Evolutionary conservation across 1,140 invertebrate species (phyloP).

Genomic region (Aphelinus certus): DNA sequence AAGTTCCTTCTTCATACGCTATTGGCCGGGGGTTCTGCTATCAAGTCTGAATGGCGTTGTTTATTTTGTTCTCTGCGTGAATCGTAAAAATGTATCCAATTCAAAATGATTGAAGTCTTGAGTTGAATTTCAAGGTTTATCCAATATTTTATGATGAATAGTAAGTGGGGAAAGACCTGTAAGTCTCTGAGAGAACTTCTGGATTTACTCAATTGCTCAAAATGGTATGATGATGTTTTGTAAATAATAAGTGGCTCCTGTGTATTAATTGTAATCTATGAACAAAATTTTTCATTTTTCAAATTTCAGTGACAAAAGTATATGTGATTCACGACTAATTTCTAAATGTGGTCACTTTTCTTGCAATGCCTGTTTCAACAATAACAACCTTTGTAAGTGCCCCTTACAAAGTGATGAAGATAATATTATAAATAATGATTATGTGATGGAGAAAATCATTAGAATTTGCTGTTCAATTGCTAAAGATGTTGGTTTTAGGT

Average conservation of each 20-base stretch:
- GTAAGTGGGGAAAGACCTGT: constrained; percentile 12
- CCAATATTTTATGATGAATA: constrained; percentile 30
- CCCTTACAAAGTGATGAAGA: no score
- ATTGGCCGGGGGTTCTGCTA: no score
- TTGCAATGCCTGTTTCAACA: constrained; percentile 17
- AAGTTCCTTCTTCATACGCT: no score
- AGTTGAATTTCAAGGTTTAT: no score
- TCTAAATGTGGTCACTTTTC: constrained; percentile 32
- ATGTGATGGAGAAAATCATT: constrained; percentile 21
- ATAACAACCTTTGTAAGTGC: background rate
- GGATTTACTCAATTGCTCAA: constrained; percentile 32
- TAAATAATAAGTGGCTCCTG: background rate
- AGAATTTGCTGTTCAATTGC: constrained; percentile 25
- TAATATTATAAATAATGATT: background rate
- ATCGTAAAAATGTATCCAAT: no score
- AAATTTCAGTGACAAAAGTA: constrained; percentile 11
- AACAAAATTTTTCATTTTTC: background rate
- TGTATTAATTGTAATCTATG: background rate
- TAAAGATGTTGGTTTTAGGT: constrained; percentile 22
- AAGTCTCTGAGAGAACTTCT: constrained; percentile 34
- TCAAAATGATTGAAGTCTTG: no score
- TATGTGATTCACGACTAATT: constrained; percentile 26
- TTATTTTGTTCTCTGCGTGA: no score
- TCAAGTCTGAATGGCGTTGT: no score
- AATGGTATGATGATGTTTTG: constrained; percentile 31